A percentile compares a stretch with the other conserved stretches of the same genome.
Evolutionary conservation across 1,140 invertebrate species (phyloP).

Genomic region (Wiebesia pumilae): DNA sequence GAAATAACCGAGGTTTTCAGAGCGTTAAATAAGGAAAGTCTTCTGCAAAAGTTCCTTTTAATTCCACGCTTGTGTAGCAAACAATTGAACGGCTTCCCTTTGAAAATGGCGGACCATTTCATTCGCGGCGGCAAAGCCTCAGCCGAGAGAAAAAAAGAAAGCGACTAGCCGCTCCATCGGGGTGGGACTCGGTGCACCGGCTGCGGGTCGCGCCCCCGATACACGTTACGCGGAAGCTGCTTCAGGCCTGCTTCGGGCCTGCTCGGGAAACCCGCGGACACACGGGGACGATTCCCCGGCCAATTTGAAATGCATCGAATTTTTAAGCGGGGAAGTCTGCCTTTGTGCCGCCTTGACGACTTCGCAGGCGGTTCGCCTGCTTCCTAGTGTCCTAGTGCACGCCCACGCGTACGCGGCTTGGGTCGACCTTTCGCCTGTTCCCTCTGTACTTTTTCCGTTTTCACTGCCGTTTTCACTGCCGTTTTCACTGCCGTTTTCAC

Average conservation of each 20-base stretch:
- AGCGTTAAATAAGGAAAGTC: not conserved
- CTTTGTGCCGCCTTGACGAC: conserved; percentile 57
- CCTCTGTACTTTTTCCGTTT: not conserved
- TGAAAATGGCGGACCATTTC: not conserved
- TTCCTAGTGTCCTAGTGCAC: not conserved
- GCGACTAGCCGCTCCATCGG: not conserved
- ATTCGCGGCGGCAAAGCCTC: not conserved
- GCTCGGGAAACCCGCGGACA: conserved; percentile 13
- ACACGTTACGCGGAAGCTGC: not conserved
- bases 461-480: not conserved
- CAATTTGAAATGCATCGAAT: conserved; percentile 76
- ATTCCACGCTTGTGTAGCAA: not conserved
- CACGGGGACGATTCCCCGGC: conserved; percentile 60
- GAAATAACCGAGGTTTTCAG: not conserved
- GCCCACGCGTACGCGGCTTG: too few relatives aligned
- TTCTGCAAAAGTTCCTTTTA: not conserved
- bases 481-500: conserved; percentile 3
- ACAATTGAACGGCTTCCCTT: not conserved
- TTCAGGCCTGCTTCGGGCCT: not conserved
- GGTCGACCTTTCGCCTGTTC: conserved; percentile 21
- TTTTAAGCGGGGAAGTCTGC: conserved; percentile 65
- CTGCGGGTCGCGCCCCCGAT: not conserved
- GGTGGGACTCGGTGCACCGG: too few relatives aligned
- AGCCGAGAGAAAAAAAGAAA: not conserved
- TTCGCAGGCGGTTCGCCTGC: not conserved